Percentiles rank a stretch among this genome's conserved stretches.
phyloP scores from a whole-genome alignment of 2,113 vertebrate species.

The Hemichromis elongatus region DNA sequence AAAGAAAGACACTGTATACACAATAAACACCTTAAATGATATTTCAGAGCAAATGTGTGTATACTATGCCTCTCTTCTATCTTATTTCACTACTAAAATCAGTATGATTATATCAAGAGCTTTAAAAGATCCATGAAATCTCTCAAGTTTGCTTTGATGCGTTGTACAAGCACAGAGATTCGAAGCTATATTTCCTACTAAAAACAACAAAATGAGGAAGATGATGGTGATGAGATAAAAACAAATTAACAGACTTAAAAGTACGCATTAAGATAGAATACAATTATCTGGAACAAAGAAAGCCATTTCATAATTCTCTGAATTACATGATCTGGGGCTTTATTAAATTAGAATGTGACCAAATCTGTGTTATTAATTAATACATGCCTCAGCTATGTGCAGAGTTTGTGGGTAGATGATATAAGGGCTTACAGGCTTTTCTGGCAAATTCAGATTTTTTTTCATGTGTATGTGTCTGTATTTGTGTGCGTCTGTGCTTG shows the following conservation, averaged over 20 bases:
- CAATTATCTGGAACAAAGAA: constrained; percentile 59
- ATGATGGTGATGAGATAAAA: constrained; percentile 49
- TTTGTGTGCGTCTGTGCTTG: neutral
- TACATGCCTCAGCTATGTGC: constrained; percentile 28
- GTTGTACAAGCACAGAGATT: neutral
- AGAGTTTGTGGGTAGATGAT: constrained; percentile 29
- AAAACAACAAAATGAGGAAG: neutral
- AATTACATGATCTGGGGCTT: constrained; percentile 53
- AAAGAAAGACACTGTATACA: neutral
- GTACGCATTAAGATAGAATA: constrained; percentile 44
- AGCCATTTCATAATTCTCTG: constrained; percentile 43
- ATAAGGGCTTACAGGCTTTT: constrained; percentile 29
- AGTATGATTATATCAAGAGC: constrained; percentile 5
- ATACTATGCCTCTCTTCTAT: neutral
- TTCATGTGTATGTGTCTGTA: neutral
- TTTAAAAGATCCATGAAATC: constrained; percentile 5
- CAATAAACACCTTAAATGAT: neutral
- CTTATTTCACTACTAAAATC: neutral
- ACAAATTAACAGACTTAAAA: constrained; percentile 38
- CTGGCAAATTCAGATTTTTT: neutral
- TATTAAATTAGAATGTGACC: constrained; percentile 56
- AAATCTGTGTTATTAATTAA: constrained; percentile 60
- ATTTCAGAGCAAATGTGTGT: neutral
- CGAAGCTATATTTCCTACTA: neutral
- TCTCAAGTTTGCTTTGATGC: neutral